Evolutionary conservation across 2,113 vertebrate genomes (phyloP).

Genomic region (Corythornis madagascariensis): DNA sequence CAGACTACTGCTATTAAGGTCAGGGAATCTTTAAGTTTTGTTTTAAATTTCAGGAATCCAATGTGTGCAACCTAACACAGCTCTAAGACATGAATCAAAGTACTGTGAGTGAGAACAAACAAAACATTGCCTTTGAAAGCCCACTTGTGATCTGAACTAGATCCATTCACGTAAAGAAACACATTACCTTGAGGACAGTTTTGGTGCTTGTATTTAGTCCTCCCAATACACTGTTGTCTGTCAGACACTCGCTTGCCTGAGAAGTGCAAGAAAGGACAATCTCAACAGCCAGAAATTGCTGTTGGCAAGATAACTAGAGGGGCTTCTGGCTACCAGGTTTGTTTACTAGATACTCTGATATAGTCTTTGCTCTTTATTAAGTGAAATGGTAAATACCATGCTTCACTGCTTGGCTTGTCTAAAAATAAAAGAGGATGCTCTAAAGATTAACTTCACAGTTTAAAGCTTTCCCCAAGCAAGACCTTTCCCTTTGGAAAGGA

Average conservation of each 20-base stretch:
- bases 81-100: not conserved
- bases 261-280: not conserved
- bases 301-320: not conserved
- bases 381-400: not conserved
- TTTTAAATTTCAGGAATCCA: not conserved
- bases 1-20: not conserved
- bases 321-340: not conserved
- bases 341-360: not conserved
- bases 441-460: not conserved
- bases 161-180: not conserved
- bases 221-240: not conserved
- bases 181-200: fast-evolving
- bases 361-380: not conserved
- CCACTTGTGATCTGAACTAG: not conserved
- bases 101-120: not conserved
- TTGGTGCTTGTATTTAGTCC: not conserved
- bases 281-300: not conserved
- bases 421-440: not conserved
- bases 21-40: not conserved
- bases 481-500: not conserved
- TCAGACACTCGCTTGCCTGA: not conserved
- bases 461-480: not conserved
- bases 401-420: not conserved
- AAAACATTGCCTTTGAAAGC: not conserved
- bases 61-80: not conserved